phyloP scores from a whole-genome alignment of 2,888 invertebrate species.

The Apotomis capreana region DNA sequence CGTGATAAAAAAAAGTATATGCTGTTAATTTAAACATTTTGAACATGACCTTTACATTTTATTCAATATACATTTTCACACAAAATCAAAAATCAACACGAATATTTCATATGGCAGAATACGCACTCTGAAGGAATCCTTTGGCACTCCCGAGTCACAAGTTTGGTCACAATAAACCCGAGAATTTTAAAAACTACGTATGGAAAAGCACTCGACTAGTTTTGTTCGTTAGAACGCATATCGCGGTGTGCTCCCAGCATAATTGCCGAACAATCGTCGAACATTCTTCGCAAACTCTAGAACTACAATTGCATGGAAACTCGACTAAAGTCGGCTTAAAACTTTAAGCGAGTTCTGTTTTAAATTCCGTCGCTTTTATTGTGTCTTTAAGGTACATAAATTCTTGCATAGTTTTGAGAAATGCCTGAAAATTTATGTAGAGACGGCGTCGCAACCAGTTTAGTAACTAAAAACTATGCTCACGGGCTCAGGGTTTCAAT shows the following conservation, averaged over 20 bases:
- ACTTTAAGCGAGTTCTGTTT: slow-evolving; percentile 35
- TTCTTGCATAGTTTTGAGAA: slow-evolving; percentile 22
- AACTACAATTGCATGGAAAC: slow-evolving; percentile 47
- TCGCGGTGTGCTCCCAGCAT: slow-evolving; percentile 39
- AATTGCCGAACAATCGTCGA: slow-evolving; percentile 46
- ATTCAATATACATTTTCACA: too few relatives aligned
- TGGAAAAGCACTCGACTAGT: neutral
- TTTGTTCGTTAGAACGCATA: slow-evolving; percentile 16
- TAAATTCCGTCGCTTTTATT: slow-evolving; percentile 37
- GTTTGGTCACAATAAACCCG: neutral
- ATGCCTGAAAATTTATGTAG: neutral
- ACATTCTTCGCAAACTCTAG: slow-evolving; percentile 40
- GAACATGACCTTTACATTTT: too few relatives aligned
- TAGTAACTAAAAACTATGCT: neutral
- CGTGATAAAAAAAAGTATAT: too few relatives aligned
- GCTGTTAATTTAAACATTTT: too few relatives aligned
- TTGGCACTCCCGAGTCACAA: neutral
- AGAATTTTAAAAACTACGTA: neutral
- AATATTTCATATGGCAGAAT: too few relatives aligned
- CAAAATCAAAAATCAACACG: too few relatives aligned
- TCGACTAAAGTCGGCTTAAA: slow-evolving; percentile 41
- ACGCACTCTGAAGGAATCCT: neutral
- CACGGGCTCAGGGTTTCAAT: neutral
- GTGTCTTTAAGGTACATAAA: slow-evolving; percentile 23
- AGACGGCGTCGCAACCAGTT: neutral